Evolutionary conservation across 1,140 invertebrate species (phyloP).

Genomic region (Pissodes strobi): DNA sequence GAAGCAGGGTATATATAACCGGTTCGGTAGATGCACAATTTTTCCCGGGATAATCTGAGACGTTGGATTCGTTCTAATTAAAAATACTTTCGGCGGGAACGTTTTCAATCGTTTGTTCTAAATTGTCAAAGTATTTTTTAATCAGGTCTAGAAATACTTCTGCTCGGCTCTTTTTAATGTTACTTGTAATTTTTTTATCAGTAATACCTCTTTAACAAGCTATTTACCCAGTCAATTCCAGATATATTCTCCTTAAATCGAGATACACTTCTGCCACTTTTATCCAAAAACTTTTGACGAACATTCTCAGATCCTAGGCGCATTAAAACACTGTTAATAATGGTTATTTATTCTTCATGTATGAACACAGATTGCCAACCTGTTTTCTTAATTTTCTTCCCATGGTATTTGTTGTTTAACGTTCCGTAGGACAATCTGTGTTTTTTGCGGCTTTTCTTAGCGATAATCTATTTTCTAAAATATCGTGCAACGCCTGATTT

Average conservation of each 20-base stretch:
- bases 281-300: conserved; percentile 9
- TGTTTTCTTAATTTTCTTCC: too few relatives aligned
- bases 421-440: too few relatives aligned
- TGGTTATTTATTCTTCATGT: conserved; percentile 8
- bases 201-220: background rate
- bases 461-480: too few relatives aligned
- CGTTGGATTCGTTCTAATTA: conserved; percentile 1
- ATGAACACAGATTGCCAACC: conserved; percentile 7
- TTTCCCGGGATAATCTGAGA: background rate
- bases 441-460: background rate
- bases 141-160: background rate
- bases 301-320: conserved; percentile 9
- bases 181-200: background rate
- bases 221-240: too few relatives aligned
- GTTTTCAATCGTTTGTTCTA: too few relatives aligned
- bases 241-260: too few relatives aligned
- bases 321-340: too few relatives aligned
- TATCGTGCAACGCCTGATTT: too few relatives aligned
- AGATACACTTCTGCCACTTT: too few relatives aligned
- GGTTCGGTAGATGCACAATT: background rate
- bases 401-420: too few relatives aligned
- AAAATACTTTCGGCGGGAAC: conserved; percentile 1
- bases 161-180: too few relatives aligned
- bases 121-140: too few relatives aligned
- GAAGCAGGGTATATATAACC: background rate